These are phyloP conservation scores for Coreoperca whiteheadi DNA, from an alignment of 2,113 vertebrate genomes.

Conservation along the genomic window DNA sequence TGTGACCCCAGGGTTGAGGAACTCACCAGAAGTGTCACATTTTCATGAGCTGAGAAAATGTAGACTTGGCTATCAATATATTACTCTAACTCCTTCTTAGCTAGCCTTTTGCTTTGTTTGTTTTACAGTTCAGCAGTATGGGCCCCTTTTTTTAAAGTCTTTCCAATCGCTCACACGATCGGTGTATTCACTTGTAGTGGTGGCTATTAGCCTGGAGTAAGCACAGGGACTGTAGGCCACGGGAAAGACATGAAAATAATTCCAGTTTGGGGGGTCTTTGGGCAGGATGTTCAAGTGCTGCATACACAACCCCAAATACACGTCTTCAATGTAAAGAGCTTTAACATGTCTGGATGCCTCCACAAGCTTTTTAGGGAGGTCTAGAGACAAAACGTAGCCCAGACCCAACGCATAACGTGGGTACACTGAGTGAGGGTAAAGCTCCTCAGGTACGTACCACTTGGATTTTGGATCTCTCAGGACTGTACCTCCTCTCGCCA, in stretches of 20 bases:
- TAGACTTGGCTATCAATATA: not conserved
- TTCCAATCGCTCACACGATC: constrained; percentile 62
- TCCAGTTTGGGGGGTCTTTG: not conserved
- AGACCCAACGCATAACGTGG: constrained; percentile 81
- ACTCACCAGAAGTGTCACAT: too few relatives aligned
- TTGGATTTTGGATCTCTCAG: constrained; percentile 22
- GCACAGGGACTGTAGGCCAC: constrained; percentile 57
- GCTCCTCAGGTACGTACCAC: constrained; percentile 78
- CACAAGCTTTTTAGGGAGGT: constrained; percentile 69
- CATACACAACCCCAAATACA: constrained; percentile 81
- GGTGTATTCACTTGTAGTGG: rapidly evolving
- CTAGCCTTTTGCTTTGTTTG: not conserved
- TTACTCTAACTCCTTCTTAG: not conserved
- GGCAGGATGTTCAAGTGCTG: constrained; percentile 54
- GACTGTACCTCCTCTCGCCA: not conserved
- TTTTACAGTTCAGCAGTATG: constrained; percentile 56
- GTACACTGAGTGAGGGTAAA: constrained; percentile 52
- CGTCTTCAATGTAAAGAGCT: constrained; percentile 85
- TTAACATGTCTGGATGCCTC: constrained; percentile 63
- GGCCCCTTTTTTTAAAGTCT: constrained; percentile 60
- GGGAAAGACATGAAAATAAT: constrained; percentile 54
- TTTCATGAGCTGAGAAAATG: not conserved
- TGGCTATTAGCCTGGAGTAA: constrained; percentile 68
- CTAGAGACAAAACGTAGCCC: constrained; percentile 81
- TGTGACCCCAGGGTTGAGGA: too few relatives aligned